phyloP scores from a whole-genome alignment of 2,888 invertebrate species.

The Molanna angustata region DNA sequence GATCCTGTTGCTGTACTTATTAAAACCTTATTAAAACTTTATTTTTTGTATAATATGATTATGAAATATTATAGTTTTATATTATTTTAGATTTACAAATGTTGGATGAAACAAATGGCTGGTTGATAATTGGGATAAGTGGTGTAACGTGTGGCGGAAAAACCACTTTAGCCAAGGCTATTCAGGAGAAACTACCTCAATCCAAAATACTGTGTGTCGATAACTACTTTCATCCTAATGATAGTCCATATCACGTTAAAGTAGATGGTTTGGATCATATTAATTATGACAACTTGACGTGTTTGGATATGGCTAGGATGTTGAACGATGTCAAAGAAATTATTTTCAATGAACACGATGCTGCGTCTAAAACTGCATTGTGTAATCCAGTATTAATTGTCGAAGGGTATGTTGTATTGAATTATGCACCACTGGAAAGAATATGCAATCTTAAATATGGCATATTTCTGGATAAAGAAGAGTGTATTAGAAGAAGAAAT shows the following conservation, averaged over 20 bases:
- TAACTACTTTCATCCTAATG: slow-evolving; percentile 66
- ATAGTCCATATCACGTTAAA: slow-evolving; percentile 62
- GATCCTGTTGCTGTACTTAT: no score
- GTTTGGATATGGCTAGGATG: slow-evolving; percentile 73
- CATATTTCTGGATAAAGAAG: slow-evolving; percentile 64
- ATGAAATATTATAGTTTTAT: no score
- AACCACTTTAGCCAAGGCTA: slow-evolving; percentile 63
- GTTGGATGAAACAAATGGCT: no score
- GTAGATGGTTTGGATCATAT: slow-evolving; percentile 64
- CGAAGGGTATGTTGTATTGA: slow-evolving; percentile 76
- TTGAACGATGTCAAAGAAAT: slow-evolving; percentile 54
- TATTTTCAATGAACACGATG: slow-evolving; percentile 36
- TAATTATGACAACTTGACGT: slow-evolving; percentile 70
- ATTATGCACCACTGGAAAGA: slow-evolving; percentile 61
- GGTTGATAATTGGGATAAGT: slow-evolving; percentile 67
- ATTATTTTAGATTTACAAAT: no score
- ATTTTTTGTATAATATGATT: no score
- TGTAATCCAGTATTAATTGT: slow-evolving; percentile 59
- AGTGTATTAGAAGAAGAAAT: slow-evolving; percentile 62
- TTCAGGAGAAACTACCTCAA: slow-evolving; percentile 49
- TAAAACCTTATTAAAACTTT: no score
- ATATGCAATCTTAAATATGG: slow-evolving; percentile 73
- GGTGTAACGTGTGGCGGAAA: slow-evolving; percentile 87
- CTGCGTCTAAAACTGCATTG: neutral
- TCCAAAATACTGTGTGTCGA: slow-evolving; percentile 68